These are phyloP conservation scores for Luperina testacea DNA, from an alignment of 2,888 invertebrate genomes.

Conservation along the genomic window DNA sequence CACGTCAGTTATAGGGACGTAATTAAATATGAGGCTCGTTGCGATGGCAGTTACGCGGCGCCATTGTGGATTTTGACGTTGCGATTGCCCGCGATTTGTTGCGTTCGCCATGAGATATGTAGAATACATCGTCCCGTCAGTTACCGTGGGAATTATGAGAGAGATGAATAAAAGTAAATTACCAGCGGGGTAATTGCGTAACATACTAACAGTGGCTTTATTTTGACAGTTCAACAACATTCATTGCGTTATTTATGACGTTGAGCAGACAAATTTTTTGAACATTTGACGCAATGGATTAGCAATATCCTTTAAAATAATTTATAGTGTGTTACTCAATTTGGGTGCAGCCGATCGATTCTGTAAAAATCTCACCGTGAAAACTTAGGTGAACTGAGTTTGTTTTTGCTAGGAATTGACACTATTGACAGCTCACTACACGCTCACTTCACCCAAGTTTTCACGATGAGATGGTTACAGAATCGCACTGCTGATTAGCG, in stretches of 20 bases:
- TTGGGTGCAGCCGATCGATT: no score
- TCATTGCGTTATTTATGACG: background rate
- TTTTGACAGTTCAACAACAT: background rate
- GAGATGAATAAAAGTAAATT: slow-evolving; percentile 8
- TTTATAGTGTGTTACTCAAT: background rate
- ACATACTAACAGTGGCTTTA: background rate
- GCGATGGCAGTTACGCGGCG: slow-evolving; percentile 69
- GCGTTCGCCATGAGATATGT: slow-evolving; percentile 36
- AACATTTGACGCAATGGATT: background rate
- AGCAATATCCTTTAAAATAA: background rate
- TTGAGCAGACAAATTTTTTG: background rate
- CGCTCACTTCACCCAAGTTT: no score
- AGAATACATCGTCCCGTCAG: slow-evolving; percentile 21
- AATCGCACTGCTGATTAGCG: no score
- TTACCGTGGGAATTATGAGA: slow-evolving; percentile 7
- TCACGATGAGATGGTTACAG: no score
- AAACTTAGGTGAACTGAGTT: no score
- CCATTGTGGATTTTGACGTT: slow-evolving; percentile 69
- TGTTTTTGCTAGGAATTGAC: no score
- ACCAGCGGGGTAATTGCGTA: background rate
- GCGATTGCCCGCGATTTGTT: slow-evolving; percentile 61
- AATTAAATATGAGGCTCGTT: slow-evolving; percentile 85
- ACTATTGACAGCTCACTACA: no score
- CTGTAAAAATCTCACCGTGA: no score
- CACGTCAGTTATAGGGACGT: slow-evolving; percentile 83